A percentile compares a stretch with the other conserved stretches of the same genome.
phyloP scores from a whole-genome alignment of 2,797 vertebrate species.

The Crocodylus rhombifer region DNA sequence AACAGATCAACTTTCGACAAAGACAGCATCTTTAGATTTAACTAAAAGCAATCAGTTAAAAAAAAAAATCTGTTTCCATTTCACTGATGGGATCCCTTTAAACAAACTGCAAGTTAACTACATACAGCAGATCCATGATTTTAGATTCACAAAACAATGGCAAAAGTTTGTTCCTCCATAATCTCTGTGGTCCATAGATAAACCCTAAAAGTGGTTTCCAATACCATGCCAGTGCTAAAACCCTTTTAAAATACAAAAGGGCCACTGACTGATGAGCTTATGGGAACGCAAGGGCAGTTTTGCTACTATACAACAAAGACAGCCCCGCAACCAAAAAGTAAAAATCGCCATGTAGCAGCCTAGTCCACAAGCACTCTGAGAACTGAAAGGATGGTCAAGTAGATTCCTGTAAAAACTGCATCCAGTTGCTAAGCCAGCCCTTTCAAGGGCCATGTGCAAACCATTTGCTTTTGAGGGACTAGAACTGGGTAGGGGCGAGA shows the following conservation, averaged over 20 bases:
- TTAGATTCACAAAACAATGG: conserved; percentile 70
- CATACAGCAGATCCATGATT: conserved; percentile 78
- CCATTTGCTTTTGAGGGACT: conserved; percentile 20
- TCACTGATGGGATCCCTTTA: conserved; percentile 75
- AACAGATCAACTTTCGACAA: conserved; percentile 79
- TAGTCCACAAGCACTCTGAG: neutral
- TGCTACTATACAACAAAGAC: conserved; percentile 6
- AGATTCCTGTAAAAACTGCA: neutral
- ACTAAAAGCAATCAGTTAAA: conserved; percentile 79
- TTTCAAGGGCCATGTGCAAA: conserved; percentile 40
- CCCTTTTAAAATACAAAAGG: conserved; percentile 50
- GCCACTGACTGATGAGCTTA: conserved; percentile 25
- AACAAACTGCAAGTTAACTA: conserved; percentile 73
- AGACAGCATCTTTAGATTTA: conserved; percentile 77
- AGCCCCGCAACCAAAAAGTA: conserved; percentile 6
- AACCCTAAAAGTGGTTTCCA: conserved; percentile 72
- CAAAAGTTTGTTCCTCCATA: conserved; percentile 76
- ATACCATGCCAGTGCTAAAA: conserved; percentile 74
- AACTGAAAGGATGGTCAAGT: neutral
- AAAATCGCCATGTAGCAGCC: neutral
- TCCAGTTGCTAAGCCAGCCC: neutral
- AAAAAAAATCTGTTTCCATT: conserved; percentile 70
- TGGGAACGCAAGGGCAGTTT: neutral
- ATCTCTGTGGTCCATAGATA: conserved; percentile 76
- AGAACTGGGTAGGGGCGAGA: neutral